Conservation (phyloP, 2,888 invertebrate species). For the Arge pagana region DNA sequence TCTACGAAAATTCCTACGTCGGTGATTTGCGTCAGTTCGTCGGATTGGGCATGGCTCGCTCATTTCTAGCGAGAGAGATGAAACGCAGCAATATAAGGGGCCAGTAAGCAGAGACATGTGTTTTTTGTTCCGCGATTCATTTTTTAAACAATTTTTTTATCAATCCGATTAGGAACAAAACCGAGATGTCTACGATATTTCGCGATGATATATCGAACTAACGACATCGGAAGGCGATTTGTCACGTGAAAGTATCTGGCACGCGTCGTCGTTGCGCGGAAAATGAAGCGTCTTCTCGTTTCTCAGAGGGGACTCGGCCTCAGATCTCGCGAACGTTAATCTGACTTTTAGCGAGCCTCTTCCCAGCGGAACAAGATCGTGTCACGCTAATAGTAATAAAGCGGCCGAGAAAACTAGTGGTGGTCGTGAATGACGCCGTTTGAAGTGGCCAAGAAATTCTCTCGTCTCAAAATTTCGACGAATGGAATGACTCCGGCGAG, state of each 20-base stretch:
- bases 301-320: constrained; percentile 27
- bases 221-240: constrained; percentile 24
- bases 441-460: constrained; percentile 11
- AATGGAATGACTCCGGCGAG: not conserved
- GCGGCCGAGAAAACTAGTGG: constrained; percentile 1
- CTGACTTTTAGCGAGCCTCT: constrained; percentile 26
- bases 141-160: too few species aligned
- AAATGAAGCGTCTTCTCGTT: constrained; percentile 29
- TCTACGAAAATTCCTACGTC: too few species aligned
- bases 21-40: too few species aligned
- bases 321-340: constrained; percentile 26
- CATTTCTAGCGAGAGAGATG: constrained; percentile 15
- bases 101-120: too few species aligned
- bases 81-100: constrained; percentile 1
- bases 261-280: not conserved
- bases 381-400: constrained; percentile 14
- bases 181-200: too few species aligned
- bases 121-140: too few species aligned
- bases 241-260: constrained; percentile 13
- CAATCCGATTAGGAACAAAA: too few species aligned
- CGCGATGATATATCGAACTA: too few species aligned
- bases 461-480: not conserved
- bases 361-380: constrained; percentile 24
- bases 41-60: too few species aligned
- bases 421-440: constrained; percentile 3